Evolutionary conservation across 2,888 invertebrate species (phyloP).

Genomic region (Dasypolia templi): DNA sequence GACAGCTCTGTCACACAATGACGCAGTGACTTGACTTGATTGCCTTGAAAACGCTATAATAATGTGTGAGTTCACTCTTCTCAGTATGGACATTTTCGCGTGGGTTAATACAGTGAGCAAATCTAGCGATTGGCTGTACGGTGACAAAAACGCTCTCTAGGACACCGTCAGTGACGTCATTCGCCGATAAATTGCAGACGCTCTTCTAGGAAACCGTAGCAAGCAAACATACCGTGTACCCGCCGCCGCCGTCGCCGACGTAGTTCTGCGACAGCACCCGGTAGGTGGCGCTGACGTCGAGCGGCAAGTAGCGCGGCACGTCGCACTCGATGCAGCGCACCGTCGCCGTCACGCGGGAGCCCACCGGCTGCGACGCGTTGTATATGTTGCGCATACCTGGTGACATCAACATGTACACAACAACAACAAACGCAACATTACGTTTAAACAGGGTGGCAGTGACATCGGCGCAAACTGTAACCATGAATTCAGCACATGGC

Average conservation of each 20-base stretch:
- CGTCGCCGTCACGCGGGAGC: conserved; percentile 90
- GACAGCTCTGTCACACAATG: not conserved
- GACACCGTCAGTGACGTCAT: not conserved
- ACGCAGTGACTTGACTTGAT: not conserved
- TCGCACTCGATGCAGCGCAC: conserved; percentile 92
- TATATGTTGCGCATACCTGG: conserved; percentile 91
- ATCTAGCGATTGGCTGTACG: not conserved
- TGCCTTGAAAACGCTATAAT: not conserved
- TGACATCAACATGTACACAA: not conserved
- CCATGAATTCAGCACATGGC: no score
- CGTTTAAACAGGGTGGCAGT: not conserved
- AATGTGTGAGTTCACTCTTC: not conserved
- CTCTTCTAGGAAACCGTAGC: not conserved
- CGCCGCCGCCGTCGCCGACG: conserved; percentile 93
- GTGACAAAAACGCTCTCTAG: not conserved
- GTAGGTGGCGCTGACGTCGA: conserved; percentile 91
- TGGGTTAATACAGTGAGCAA: not conserved
- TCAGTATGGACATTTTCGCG: not conserved
- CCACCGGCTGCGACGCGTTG: conserved; percentile 90
- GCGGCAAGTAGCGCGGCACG: conserved; percentile 91
- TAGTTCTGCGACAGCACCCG: conserved; percentile 91
- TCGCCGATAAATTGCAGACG: not conserved
- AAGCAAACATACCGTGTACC: conserved; percentile 85
- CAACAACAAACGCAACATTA: no score
- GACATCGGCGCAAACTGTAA: no score